A percentile compares a stretch with the other conserved stretches of the same genome.
Conservation (phyloP, 37 sponge, comb jelly and placozoan genomes). For the Bolinopsis microptera region DNA sequence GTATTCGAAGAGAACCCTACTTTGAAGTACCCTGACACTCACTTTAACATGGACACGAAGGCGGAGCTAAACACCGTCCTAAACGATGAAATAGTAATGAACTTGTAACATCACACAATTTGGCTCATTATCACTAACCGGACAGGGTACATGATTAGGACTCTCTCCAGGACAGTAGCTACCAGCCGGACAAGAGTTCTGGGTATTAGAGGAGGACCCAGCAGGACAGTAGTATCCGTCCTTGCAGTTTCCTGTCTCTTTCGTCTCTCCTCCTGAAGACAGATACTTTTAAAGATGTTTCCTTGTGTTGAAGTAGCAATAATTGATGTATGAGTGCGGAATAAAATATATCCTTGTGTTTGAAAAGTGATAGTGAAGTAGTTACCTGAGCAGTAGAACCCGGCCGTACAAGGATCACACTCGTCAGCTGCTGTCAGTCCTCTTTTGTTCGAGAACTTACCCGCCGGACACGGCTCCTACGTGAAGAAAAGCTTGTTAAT, state of each 20-base stretch:
- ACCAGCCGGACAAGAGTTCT: conserved; percentile 27
- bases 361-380: too few species aligned
- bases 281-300: not conserved
- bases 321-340: too few species aligned
- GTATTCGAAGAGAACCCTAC: too few species aligned
- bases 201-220: not conserved
- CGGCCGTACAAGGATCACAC: conserved; percentile 61
- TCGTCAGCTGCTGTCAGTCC: conserved; percentile 58
- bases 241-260: not conserved
- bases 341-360: too few species aligned
- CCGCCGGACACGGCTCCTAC: conserved; percentile 20
- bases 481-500: too few species aligned
- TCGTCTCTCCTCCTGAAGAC: conserved; percentile 33
- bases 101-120: too few species aligned
- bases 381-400: conserved; percentile 62
- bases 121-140: too few species aligned
- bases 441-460: conserved; percentile 42
- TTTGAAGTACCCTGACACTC: too few species aligned
- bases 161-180: conserved; percentile 28
- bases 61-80: too few species aligned
- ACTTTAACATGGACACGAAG: too few species aligned
- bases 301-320: not conserved
- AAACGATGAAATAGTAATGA: too few species aligned
- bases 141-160: conserved; percentile 6
- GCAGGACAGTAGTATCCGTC: conserved; percentile 52